Conservation (phyloP, 2,888 invertebrate genomes). For the Cistogaster globosa region DNA sequence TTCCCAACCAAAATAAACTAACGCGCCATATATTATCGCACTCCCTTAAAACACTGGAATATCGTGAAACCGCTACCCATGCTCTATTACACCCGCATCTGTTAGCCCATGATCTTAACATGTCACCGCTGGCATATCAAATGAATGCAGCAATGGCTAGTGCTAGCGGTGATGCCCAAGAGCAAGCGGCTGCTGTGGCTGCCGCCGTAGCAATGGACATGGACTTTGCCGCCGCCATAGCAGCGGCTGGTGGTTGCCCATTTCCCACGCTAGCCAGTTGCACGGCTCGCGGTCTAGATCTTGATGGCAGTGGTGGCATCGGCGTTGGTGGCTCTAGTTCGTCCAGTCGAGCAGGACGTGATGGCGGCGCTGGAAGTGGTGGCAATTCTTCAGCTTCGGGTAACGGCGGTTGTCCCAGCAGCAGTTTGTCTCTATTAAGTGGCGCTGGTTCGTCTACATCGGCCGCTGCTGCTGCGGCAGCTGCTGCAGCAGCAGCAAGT, state of each 20-base stretch:
- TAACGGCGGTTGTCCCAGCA: constrained; percentile 79
- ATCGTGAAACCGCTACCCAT: constrained; percentile 86
- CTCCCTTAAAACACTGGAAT: constrained; percentile 93
- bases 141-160: constrained; percentile 79
- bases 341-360: constrained; percentile 72
- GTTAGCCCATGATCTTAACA: constrained; percentile 79
- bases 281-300: constrained; percentile 72
- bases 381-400: constrained; percentile 74
- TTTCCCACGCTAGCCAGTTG: constrained; percentile 76
- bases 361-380: constrained; percentile 73
- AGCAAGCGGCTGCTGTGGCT: constrained; percentile 79
- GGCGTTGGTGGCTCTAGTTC: constrained; percentile 66
- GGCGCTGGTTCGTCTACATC: constrained; percentile 78
- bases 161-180: constrained; percentile 80
- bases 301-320: constrained; percentile 76
- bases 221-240: constrained; percentile 77
- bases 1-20: constrained; percentile 95
- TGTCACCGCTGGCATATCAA: constrained; percentile 82
- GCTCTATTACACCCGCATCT: constrained; percentile 86
- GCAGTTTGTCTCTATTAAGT: constrained; percentile 73
- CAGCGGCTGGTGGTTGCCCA: constrained; percentile 76
- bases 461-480: constrained; percentile 78
- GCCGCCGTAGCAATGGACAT: constrained; percentile 80
- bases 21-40: constrained; percentile 95
- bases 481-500: constrained; percentile 77